phyloP scores from a whole-genome alignment of 2,797 vertebrate genomes.

The Intellagama lesueurii region DNA sequence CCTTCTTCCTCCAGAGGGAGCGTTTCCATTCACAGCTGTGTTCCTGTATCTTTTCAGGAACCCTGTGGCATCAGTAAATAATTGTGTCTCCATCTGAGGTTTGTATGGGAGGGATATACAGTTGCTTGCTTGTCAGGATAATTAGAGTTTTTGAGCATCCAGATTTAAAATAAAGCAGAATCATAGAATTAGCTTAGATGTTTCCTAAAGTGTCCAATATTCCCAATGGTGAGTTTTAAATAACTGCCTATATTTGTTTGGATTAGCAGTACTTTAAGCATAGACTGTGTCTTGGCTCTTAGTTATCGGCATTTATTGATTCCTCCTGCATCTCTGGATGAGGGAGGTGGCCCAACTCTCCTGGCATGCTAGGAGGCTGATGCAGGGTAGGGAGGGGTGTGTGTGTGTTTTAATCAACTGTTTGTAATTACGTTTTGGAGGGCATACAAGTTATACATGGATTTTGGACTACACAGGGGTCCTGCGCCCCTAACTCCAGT shows the following conservation, averaged over 20 bases:
- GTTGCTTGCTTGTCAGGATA: neutral
- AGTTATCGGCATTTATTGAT: neutral
- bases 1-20: neutral
- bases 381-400: neutral
- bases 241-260: neutral
- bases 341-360: neutral
- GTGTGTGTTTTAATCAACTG: neutral
- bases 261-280: neutral
- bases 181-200: neutral
- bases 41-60: too few species aligned
- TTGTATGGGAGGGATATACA: neutral
- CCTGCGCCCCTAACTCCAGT: too few species aligned
- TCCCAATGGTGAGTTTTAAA: neutral
- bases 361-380: too few species aligned
- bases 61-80: too few species aligned
- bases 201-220: neutral
- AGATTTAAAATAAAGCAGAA: neutral
- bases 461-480: too few species aligned
- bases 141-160: neutral
- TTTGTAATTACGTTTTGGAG: too few species aligned
- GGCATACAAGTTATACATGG: too few species aligned
- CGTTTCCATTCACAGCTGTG: neutral
- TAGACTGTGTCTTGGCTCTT: neutral
- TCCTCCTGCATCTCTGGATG: neutral
- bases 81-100: too few species aligned